phyloP scores from a whole-genome alignment of 2,113 vertebrate species.

The Galeopterus variegatus region DNA sequence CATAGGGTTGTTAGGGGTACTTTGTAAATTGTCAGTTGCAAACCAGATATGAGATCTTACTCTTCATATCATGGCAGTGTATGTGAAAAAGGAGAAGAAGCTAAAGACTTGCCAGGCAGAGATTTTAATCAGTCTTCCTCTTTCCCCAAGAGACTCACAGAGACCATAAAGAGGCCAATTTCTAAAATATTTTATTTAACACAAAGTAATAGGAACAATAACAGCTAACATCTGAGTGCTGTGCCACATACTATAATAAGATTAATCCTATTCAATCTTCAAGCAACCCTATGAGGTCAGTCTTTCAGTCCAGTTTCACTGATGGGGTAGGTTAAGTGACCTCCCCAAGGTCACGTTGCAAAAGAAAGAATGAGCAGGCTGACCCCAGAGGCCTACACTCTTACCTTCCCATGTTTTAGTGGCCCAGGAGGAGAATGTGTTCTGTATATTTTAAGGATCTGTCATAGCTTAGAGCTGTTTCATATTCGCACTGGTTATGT shows the following conservation, averaged over 20 bases:
- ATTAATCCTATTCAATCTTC: background rate
- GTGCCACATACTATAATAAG: background rate
- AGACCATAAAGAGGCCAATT: background rate
- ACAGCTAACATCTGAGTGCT: background rate
- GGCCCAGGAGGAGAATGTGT: too few species aligned
- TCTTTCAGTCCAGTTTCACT: conserved; percentile 7
- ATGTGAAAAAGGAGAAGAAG: background rate
- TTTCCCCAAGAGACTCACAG: background rate
- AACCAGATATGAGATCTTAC: background rate
- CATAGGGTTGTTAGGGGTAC: background rate
- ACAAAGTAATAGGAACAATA: background rate
- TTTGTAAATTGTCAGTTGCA: background rate
- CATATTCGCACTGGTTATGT: background rate
- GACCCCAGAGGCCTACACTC: background rate
- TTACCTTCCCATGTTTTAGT: background rate
- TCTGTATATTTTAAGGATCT: background rate
- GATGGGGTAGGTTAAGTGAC: background rate
- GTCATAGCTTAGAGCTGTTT: background rate
- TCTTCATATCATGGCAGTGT: background rate
- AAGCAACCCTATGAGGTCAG: background rate
- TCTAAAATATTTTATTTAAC: conserved; percentile 24
- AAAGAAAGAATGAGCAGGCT: background rate
- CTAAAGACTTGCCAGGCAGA: background rate
- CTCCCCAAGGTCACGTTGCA: background rate
- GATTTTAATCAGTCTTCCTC: background rate